Evolutionary conservation across 2,113 vertebrate species (phyloP).

Genomic region (Cettia cetti): DNA sequence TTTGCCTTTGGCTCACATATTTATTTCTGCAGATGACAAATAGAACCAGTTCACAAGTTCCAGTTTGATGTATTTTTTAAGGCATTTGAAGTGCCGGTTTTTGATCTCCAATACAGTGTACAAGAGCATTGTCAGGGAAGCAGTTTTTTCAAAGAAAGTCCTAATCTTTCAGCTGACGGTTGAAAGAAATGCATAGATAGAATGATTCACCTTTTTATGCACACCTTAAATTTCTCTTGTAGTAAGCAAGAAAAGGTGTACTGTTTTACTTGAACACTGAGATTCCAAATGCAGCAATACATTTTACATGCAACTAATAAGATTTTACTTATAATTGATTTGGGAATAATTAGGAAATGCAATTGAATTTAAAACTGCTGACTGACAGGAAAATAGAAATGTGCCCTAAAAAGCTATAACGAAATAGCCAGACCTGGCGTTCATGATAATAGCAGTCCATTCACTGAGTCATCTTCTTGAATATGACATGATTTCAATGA

Average conservation of each 20-base stretch:
- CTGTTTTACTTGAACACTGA: not conserved
- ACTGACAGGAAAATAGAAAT: not conserved
- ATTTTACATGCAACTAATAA: not conserved
- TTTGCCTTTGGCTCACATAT: not conserved
- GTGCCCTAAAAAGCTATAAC: not conserved
- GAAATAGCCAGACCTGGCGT: not conserved
- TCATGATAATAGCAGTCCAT: not conserved
- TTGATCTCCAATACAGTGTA: not conserved
- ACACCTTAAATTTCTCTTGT: not conserved
- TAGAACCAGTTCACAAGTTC: not conserved
- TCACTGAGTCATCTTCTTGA: not conserved
- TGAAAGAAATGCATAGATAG: not conserved
- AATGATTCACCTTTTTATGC: not conserved
- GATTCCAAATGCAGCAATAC: not conserved
- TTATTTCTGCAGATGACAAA: not conserved
- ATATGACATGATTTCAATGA: not conserved
- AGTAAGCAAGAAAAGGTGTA: not conserved
- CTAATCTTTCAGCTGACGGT: not conserved
- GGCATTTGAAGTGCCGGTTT: not conserved
- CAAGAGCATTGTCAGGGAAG: not conserved
- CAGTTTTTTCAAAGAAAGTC: not conserved
- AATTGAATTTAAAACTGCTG: not conserved
- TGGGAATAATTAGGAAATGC: not conserved
- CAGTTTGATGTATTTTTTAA: not conserved
- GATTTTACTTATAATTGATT: not conserved